Evolutionary conservation across 1,140 invertebrate genomes (phyloP).

Genomic region (Brachionus plicatilis): DNA sequence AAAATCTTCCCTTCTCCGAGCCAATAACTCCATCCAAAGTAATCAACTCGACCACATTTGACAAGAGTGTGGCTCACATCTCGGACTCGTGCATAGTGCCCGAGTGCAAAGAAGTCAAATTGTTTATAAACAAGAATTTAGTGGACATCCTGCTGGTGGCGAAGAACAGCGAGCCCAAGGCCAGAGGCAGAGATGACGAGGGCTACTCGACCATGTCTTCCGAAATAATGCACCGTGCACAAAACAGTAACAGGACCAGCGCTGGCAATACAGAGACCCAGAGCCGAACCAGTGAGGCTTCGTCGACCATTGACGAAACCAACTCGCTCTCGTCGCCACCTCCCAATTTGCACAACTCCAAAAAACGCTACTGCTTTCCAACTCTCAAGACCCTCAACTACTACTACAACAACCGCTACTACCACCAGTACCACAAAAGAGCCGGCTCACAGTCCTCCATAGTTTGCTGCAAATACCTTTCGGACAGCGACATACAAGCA

Average conservation of each 20-base stretch:
- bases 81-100: background rate
- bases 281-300: background rate
- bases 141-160: background rate
- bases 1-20: background rate
- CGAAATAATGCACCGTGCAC: background rate
- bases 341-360: background rate
- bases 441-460: background rate
- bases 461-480: conserved; percentile 32
- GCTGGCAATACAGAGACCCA: background rate
- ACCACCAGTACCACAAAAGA: conserved; percentile 15
- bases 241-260: background rate
- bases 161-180: background rate
- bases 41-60: conserved; percentile 32
- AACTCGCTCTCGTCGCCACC: too few relatives aligned
- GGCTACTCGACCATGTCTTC: conserved; percentile 38
- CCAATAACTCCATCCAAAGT: background rate
- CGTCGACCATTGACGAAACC: background rate
- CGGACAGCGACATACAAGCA: conserved; percentile 21
- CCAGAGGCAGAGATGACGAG: conserved; percentile 1
- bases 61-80: background rate
- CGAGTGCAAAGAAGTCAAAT: conserved; percentile 28
- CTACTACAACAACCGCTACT: conserved; percentile 35
- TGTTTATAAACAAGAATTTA: background rate
- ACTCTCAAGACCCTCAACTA: conserved; percentile 23
- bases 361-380: conserved; percentile 35